phyloP scores from a whole-genome alignment of 2,888 invertebrate genomes.

The Drosophila rubida region DNA sequence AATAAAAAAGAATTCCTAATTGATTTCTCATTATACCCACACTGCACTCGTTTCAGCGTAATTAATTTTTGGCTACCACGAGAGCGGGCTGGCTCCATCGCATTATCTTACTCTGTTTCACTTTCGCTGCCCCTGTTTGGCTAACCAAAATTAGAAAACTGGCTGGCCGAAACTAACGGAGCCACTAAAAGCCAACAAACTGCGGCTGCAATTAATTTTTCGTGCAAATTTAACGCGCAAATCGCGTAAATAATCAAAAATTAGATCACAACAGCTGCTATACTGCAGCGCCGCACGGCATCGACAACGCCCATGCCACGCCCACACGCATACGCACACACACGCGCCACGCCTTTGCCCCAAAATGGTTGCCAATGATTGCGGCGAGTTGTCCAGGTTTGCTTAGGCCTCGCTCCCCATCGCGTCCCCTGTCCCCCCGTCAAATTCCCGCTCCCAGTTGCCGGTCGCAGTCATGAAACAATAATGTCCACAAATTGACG shows the following conservation, averaged over 20 bases:
- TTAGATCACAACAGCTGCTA: constrained; percentile 61
- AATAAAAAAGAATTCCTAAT: constrained; percentile 29
- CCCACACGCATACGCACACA: background rate
- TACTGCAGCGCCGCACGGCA: background rate
- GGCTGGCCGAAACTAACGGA: constrained; percentile 26
- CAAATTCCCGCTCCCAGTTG: constrained; percentile 54
- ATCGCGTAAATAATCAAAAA: constrained; percentile 75
- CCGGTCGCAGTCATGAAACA: constrained; percentile 74
- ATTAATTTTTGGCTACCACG: constrained; percentile 43
- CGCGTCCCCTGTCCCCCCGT: background rate
- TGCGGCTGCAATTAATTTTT: constrained; percentile 68
- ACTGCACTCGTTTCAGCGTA: constrained; percentile 28
- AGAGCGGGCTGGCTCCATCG: background rate
- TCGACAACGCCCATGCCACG: background rate
- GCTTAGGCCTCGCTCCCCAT: constrained; percentile 55
- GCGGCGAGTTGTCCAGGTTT: constrained; percentile 64
- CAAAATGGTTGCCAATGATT: constrained; percentile 57
- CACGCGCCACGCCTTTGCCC: constrained; percentile 5
- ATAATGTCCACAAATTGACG: constrained; percentile 80
- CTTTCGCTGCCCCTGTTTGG: background rate
- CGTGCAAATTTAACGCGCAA: constrained; percentile 62
- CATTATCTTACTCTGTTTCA: background rate
- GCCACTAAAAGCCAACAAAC: constrained; percentile 56
- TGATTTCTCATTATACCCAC: constrained; percentile 30
- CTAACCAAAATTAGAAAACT: constrained; percentile 24